Percentiles rank a stretch among this genome's conserved stretches.
Evolutionary conservation across 2,113 vertebrate species (phyloP).

Genomic region (Columba janthina): DNA sequence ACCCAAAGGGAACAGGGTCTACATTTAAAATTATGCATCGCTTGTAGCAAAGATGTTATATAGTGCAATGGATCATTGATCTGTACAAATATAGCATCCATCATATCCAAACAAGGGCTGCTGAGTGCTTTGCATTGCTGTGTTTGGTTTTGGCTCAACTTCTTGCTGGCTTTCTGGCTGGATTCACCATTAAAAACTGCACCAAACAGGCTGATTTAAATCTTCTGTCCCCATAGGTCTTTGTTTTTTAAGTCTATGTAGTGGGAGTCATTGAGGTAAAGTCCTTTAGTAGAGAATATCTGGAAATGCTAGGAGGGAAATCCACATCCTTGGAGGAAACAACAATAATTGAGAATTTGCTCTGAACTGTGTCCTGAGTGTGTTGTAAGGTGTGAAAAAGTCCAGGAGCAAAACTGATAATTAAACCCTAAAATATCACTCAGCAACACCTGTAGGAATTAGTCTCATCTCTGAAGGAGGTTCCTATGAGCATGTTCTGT

Average conservation of each 20-base stretch:
- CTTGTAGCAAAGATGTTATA: background rate
- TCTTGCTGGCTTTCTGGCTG: background rate
- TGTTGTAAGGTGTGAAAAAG: background rate
- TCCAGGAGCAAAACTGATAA: background rate
- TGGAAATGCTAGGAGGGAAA: background rate
- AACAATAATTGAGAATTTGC: background rate
- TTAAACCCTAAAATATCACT: background rate
- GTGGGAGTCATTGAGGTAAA: background rate
- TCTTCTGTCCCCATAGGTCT: background rate
- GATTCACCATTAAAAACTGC: background rate
- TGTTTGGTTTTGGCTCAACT: background rate
- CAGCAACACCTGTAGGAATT: background rate
- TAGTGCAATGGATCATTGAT: background rate
- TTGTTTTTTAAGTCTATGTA: background rate
- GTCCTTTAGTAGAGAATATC: background rate
- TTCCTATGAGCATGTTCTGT: accelerated
- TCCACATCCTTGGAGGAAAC: background rate
- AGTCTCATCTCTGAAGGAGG: background rate
- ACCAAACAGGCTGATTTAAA: background rate
- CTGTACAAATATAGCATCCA: background rate
- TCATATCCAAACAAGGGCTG: background rate
- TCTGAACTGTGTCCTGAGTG: background rate
- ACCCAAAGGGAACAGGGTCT: background rate
- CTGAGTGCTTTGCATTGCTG: background rate
- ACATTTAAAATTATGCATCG: background rate